phyloP scores from a whole-genome alignment of 2,888 invertebrate species.

The Eremobia ochroleuca region DNA sequence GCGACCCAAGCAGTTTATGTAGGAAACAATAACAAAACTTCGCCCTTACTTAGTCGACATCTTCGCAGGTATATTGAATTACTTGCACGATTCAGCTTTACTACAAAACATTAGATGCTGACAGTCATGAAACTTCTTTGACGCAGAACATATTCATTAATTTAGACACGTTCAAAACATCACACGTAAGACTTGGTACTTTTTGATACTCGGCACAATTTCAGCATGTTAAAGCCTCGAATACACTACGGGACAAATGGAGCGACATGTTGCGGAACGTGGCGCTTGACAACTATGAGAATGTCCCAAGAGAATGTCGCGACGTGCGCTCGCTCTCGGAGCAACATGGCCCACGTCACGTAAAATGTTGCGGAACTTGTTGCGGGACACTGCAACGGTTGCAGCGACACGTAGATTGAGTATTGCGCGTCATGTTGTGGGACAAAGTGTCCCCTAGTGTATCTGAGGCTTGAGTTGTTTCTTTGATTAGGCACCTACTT shows the following conservation, averaged over 20 bases:
- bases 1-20: constrained; percentile 24
- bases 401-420: too few relatives aligned
- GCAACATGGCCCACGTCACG: too few relatives aligned
- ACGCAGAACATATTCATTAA: constrained; percentile 31
- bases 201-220: constrained; percentile 17
- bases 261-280: too few relatives aligned
- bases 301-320: too few relatives aligned
- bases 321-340: too few relatives aligned
- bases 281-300: too few relatives aligned
- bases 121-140: constrained; percentile 42
- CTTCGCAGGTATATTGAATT: constrained; percentile 67
- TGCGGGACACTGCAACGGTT: too few relatives aligned
- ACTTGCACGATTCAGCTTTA: constrained; percentile 64
- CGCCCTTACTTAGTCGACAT: constrained; percentile 56
- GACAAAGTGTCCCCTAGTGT: too few relatives aligned
- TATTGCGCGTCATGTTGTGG: too few relatives aligned
- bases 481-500: background rate
- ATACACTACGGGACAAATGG: too few relatives aligned
- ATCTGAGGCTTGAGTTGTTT: too few relatives aligned
- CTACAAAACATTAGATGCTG: constrained; percentile 62
- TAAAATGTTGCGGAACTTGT: too few relatives aligned
- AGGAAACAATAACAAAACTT: constrained; percentile 55
- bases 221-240: background rate
- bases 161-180: constrained; percentile 42
- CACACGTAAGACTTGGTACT: constrained; percentile 14